phyloP scores from a whole-genome alignment of 2,888 invertebrate species.

The Meiosimyza platycephala region DNA sequence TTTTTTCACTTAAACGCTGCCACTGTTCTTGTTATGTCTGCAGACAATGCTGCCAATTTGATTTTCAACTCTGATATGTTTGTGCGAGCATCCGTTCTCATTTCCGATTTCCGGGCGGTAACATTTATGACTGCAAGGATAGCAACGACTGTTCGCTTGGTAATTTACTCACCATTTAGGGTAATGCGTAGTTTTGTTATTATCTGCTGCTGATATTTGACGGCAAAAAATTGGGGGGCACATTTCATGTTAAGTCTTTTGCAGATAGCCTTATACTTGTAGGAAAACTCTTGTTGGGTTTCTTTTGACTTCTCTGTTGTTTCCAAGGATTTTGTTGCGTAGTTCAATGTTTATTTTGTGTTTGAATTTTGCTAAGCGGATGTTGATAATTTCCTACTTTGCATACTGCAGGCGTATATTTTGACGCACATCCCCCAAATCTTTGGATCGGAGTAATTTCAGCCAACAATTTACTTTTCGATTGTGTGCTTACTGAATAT shows the following conservation, averaged over 20 bases:
- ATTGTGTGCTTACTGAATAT: too few species aligned
- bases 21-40: constrained; percentile 14
- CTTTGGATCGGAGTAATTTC: too few species aligned
- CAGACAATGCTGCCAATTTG: constrained; percentile 44
- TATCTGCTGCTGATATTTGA: not conserved
- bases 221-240: too few species aligned
- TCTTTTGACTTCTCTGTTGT: too few species aligned
- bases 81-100: constrained; percentile 54
- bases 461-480: too few species aligned
- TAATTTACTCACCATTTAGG: constrained; percentile 6
- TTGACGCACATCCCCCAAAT: not conserved
- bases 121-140: constrained; percentile 32
- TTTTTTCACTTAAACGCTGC: not conserved
- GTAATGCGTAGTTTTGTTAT: constrained; percentile 21
- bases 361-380: not conserved
- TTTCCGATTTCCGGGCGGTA: constrained; percentile 59
- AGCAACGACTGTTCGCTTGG: not conserved
- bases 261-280: too few species aligned
- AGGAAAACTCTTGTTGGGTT: too few species aligned
- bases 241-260: too few species aligned
- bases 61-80: constrained; percentile 48
- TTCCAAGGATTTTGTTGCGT: not conserved
- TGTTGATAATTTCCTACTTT: constrained; percentile 25
- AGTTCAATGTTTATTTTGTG: not conserved
- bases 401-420: not conserved